Percentiles rank a stretch among this genome's conserved stretches.
Conservation (phyloP, 2,888 invertebrate genomes). For the Leucoptera coffeella region DNA sequence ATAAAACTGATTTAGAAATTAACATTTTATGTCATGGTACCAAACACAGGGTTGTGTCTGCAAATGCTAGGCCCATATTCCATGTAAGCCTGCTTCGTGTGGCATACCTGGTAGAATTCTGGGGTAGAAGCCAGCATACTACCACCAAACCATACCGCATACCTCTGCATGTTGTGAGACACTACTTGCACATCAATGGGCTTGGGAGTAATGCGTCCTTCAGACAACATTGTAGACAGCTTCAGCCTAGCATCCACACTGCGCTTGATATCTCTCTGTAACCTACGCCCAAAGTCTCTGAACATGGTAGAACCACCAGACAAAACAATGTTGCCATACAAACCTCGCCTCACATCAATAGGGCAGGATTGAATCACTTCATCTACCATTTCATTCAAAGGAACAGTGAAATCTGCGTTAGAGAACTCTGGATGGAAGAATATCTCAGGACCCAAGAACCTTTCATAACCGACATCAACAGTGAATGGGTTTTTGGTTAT, state of each 20-base stretch:
- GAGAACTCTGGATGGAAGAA: slow-evolving; percentile 99
- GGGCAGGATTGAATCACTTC: slow-evolving; percentile 99
- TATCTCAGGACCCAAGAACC: slow-evolving; percentile 97
- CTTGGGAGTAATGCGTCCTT: slow-evolving; percentile 90
- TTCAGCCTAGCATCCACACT: slow-evolving; percentile 91
- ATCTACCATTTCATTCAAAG: slow-evolving; percentile 96
- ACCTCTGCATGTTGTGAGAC: slow-evolving; percentile 98
- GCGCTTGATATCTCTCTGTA: slow-evolving; percentile 94
- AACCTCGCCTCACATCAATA: slow-evolving; percentile 94
- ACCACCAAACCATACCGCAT: slow-evolving; percentile 99
- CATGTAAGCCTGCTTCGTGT: slow-evolving; percentile 98
- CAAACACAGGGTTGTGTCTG: slow-evolving; percentile 98
- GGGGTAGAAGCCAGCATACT: slow-evolving; percentile 97
- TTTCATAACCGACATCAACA: slow-evolving; percentile 96
- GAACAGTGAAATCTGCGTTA: slow-evolving; percentile 98
- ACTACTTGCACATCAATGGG: slow-evolving; percentile 98
- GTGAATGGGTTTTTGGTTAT: slow-evolving; percentile 85
- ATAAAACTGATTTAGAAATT: too few relatives aligned
- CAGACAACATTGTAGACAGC: slow-evolving; percentile 86
- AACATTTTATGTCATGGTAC: slow-evolving; percentile 89
- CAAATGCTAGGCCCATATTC: slow-evolving; percentile 99
- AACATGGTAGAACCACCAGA: slow-evolving; percentile 99
- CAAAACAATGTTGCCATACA: slow-evolving; percentile 97
- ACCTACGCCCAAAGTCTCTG: slow-evolving; percentile 91
- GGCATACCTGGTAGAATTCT: slow-evolving; percentile 97